Conservation (phyloP, 2,797 vertebrate genomes). For the Ctenopoma kingsleyae region DNA sequence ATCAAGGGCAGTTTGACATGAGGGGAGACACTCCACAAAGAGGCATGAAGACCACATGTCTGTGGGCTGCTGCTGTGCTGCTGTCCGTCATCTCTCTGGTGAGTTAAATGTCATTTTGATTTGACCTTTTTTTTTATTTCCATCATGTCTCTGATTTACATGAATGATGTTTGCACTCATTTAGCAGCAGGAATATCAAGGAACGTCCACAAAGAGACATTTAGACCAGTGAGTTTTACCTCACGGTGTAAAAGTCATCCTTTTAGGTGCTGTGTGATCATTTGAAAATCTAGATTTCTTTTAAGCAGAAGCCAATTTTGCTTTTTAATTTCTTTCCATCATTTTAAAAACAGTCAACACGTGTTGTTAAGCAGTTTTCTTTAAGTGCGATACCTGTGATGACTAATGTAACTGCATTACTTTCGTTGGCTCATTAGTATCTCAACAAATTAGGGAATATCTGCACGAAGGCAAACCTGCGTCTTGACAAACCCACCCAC, state of each 20-base stretch:
- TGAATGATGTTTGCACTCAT: constrained; percentile 12
- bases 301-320: not conserved
- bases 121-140: constrained; percentile 43
- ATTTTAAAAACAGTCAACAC: not conserved
- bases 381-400: not conserved
- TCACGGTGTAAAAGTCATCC: not conserved
- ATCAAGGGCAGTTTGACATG: constrained; percentile 62
- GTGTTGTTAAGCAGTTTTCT: not conserved
- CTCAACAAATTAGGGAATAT: constrained; percentile 16
- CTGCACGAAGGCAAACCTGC: constrained; percentile 45
- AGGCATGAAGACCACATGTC: constrained; percentile 90
- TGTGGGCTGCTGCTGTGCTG: constrained; percentile 88
- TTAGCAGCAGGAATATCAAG: not conserved
- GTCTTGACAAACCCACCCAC: constrained; percentile 52
- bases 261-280: not conserved
- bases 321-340: not conserved
- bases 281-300: not conserved
- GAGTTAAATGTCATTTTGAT: constrained; percentile 78
- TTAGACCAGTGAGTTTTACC: constrained; percentile 10
- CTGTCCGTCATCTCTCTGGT: constrained; percentile 90
- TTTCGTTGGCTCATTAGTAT: not conserved
- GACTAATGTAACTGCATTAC: not conserved
- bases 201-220: not conserved
- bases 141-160: not conserved
- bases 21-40: constrained; percentile 52